These are phyloP conservation scores for Thumatha senex DNA, from an alignment of 2,888 invertebrate genomes.

Conservation along the genomic window DNA sequence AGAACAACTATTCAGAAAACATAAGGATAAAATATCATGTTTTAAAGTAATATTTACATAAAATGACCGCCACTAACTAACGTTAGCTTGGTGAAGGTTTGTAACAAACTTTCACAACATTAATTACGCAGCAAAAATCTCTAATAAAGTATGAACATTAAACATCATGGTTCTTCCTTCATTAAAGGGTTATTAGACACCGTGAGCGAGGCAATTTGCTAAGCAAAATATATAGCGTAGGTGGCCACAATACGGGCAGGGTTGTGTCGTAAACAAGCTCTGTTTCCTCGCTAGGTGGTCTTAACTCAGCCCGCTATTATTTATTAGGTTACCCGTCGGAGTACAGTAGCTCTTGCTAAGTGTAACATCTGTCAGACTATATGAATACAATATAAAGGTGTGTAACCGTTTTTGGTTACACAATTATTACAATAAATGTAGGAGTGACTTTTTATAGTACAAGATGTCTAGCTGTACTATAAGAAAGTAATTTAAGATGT, in stretches of 20 bases:
- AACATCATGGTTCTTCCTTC: conserved; percentile 57
- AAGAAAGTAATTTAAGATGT: too few species aligned
- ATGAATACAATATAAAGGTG: conserved; percentile 19
- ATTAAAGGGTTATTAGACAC: conserved; percentile 82
- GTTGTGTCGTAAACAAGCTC: conserved; percentile 72
- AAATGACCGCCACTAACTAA: not conserved
- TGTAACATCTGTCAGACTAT: conserved; percentile 57
- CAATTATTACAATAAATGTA: not conserved
- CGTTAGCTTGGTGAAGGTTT: not conserved
- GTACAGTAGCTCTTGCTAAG: conserved; percentile 60
- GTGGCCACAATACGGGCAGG: conserved; percentile 73
- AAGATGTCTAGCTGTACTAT: too few species aligned
- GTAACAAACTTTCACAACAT: conserved; percentile 3
- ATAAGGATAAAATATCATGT: too few species aligned
- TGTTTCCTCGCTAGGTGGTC: conserved; percentile 80
- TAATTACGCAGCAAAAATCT: conserved; percentile 29
- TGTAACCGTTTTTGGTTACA: conserved; percentile 30
- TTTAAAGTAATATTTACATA: too few species aligned
- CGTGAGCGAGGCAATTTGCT: conserved; percentile 77
- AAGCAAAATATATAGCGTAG: conserved; percentile 79
- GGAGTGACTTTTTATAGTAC: too few species aligned
- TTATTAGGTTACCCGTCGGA: conserved; percentile 71
- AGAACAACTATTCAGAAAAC: too few species aligned
- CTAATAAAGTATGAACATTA: conserved; percentile 38
- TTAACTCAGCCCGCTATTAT: conserved; percentile 79